Base-by-base conservation (phyloP, 2,888 invertebrate genomes). In the Tupiocoris notatus region DNA sequence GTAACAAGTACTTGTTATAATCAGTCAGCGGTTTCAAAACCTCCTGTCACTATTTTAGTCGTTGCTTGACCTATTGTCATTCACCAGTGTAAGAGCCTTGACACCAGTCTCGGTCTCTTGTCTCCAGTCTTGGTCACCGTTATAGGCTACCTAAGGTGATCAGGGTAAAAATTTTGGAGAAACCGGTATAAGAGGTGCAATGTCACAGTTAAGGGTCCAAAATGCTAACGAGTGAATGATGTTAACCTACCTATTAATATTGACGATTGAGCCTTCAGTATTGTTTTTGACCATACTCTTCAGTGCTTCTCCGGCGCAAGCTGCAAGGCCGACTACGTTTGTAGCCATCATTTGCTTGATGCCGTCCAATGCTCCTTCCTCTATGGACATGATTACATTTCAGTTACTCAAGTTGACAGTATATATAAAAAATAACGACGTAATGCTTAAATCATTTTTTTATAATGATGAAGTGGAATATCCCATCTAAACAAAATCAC, bases 191-290 rank as follows among this genome's bases (percentile, higher is more conserved):
- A n/a, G n/a, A n/a, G n/a, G n/a, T n/a, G n/a, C n/a, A n/a, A n/a
- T n/a, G n/a, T n/a, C n/a, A n/a, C n/a, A n/a, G n/a, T n/a, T n/a
- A n/a, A n/a, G n/a, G 54, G 54, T 54, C 16, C 16, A 7, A 54
- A 16, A 9, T 54, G 54, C 54, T n/a, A n/a, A n/a, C n/a, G n/a
- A n/a, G n/a, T n/a, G n/a, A n/a, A n/a, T n/a, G n/a, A n/a, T n/a
- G n/a, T n/a, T n/a, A n/a, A 57, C 20, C 82, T 54, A 88, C 89
- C 89, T 90, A 82, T 88, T 89, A 74, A 90, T 85, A 71, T 89
- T 85, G 70, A 90, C 84, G n/a, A 70, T 70, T 78, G 87, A 84
- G 77, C 85, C 84, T 63, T 84, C 83, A 2, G 82, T 79, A 6
- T 82, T 82, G 62, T 78, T 68, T 18, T 82, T 82, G 23, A 83